Evolutionary conservation across 2,797 vertebrate species (phyloP), one percentile per base, ranked within the genome.

Genomic region (Telmatherina bonti): DNA sequence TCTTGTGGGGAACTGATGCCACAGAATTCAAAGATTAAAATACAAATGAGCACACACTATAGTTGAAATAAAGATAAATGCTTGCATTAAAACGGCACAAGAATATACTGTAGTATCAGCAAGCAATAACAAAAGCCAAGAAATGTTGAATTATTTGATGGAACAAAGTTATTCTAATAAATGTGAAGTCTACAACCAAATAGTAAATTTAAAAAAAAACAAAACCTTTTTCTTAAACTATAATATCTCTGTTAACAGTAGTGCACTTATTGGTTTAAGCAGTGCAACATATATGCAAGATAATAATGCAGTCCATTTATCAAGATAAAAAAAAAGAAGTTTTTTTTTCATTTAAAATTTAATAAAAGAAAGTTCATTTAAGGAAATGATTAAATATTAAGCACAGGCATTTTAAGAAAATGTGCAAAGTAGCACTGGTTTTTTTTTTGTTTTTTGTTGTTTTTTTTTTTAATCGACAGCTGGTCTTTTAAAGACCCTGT

Each of bases 251-350:
- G 93, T 94, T 94, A 95, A 94, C 94, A 95, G 94, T 95, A 95
- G 94, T 95, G 94, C 94, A 95, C 94, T 95, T 95, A 93, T 94
- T 92, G 94, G 94, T 94, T 94, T 93, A 94, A 94, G 94, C 94
- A 95, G 94, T 95, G 94, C 94, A 95, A 95, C 94, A 94, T 94
- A 94, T 94, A 94, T 92, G 94, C 93, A 94, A 93, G 90, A 94
- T 94, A 94, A 93, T 91, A 93, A 95, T 94, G 94, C 94, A 95
- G 94, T 95, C 94, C 94, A 93, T 93, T 93, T 94, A 93, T 94
- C 91, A 93, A 93, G 91, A 91, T 92, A 7, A 27, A 27, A 1
- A 70, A 74, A 90, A 1, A 70, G 73, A 90, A 87, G 79, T 70
- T 26, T 68, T 67, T 88, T 92, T 92, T 90, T 85, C 84, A 88